These are phyloP conservation scores for Bathynomus jamesi DNA, from an alignment of 1,140 invertebrate species.

Conservation along the genomic window DNA sequence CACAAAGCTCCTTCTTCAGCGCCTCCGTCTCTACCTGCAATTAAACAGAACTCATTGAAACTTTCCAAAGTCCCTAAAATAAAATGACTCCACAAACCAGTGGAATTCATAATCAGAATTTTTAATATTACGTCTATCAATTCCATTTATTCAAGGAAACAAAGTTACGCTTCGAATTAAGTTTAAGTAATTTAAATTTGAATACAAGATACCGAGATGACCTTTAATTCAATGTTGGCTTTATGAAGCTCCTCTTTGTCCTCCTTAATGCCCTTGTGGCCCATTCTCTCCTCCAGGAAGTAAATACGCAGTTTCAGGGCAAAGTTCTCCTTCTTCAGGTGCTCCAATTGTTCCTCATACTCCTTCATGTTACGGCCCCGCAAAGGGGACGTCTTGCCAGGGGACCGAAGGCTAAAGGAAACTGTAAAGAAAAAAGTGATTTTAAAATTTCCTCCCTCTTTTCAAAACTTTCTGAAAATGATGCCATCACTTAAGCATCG, in stretches of 20 bases:
- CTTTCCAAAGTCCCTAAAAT: background rate
- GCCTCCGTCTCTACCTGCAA: slow-evolving; percentile 66
- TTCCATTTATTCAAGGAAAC: background rate
- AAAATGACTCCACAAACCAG: background rate
- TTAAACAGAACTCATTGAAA: slow-evolving; percentile 7
- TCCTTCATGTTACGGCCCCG: slow-evolving; percentile 70
- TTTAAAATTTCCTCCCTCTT: background rate
- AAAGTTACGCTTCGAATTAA: background rate
- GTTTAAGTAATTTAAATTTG: background rate
- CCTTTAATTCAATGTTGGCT: slow-evolving; percentile 69
- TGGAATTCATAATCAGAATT: too few species aligned
- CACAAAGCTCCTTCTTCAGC: slow-evolving; percentile 63
- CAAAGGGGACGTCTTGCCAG: background rate
- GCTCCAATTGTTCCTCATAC: slow-evolving; percentile 74
- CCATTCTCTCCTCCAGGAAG: slow-evolving; percentile 77
- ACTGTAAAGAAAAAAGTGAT: background rate
- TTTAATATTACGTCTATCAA: background rate
- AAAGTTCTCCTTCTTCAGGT: slow-evolving; percentile 82
- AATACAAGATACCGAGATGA: slow-evolving; percentile 41
- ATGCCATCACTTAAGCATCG: background rate
- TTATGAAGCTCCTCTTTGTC: slow-evolving; percentile 53
- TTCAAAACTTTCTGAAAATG: background rate
- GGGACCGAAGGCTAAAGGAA: background rate
- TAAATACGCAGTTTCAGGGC: slow-evolving; percentile 82
- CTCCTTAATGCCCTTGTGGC: slow-evolving; percentile 49